phyloP scores from a whole-genome alignment of 2,797 vertebrate genomes.

The Centropyge bicolor region DNA sequence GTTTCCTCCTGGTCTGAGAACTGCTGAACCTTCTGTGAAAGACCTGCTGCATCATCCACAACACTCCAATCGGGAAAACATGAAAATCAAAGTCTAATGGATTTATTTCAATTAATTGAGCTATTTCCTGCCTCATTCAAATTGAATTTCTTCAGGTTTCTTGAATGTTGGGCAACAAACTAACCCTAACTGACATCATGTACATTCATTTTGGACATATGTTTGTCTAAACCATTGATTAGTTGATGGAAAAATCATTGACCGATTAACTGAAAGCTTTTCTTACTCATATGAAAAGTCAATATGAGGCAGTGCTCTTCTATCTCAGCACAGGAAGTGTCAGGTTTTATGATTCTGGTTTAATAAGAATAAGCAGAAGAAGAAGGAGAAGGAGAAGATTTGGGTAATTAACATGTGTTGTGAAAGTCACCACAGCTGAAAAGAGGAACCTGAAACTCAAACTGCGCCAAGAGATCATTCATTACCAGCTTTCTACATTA shows the following conservation, averaged over 20 bases:
- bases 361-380: not conserved
- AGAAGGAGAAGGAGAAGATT: not conserved
- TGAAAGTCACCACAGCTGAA: not conserved
- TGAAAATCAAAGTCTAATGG: not conserved
- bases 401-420: not conserved
- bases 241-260: not conserved
- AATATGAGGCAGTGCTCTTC: not conserved
- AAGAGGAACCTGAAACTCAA: not conserved
- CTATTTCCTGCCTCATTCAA: no score
- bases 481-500: not conserved
- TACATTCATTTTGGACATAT: no score
- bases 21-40: not conserved
- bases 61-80: not conserved
- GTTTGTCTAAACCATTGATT: not conserved
- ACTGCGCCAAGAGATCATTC: not conserved
- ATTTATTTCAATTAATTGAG: not conserved
- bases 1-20: not conserved
- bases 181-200: no score
- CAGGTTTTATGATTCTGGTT: not conserved
- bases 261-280: not conserved
- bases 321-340: not conserved
- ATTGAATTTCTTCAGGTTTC: not conserved
- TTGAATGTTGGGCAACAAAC: no score
- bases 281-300: not conserved
- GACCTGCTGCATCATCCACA: not conserved